phyloP scores from a whole-genome alignment of 2,113 vertebrate species.

The Colinus virginianus region DNA sequence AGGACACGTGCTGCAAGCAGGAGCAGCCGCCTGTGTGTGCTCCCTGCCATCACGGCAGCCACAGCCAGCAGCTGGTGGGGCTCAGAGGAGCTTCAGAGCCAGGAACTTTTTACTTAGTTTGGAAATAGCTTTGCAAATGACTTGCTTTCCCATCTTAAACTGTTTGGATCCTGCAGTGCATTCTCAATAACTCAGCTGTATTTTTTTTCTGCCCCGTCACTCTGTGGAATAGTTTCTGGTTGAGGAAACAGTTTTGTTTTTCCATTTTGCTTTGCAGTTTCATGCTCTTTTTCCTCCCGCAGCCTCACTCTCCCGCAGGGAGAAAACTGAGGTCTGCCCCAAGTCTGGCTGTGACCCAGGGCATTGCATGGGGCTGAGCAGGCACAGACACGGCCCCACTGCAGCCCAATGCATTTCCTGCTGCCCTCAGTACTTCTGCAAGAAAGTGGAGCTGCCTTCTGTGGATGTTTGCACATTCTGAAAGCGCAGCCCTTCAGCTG shows the following conservation, averaged over 20 bases:
- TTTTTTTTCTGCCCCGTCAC: conserved; percentile 4
- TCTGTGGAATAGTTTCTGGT: neutral
- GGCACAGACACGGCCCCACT: neutral
- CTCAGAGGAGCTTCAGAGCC: neutral
- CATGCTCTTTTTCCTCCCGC: neutral
- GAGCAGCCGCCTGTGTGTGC: neutral
- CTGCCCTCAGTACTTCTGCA: neutral
- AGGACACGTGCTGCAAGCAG: accelerated
- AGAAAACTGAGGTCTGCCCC: neutral
- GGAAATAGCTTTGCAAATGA: conserved; percentile 46
- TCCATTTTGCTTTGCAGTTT: neutral
- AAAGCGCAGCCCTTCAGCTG: neutral
- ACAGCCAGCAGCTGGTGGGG: neutral
- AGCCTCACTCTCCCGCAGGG: neutral
- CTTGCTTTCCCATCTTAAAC: neutral
- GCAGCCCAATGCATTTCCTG: accelerated
- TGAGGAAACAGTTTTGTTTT: neutral
- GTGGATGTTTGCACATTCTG: neutral
- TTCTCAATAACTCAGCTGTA: neutral
- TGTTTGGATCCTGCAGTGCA: conserved; percentile 34
- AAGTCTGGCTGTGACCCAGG: neutral
- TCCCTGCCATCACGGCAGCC: neutral
- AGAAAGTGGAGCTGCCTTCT: neutral
- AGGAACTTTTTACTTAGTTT: conserved; percentile 29
- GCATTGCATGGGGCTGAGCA: neutral